Base-by-base conservation (phyloP, 2,797 vertebrate species). In the Ambastaia sidthimunki region DNA sequence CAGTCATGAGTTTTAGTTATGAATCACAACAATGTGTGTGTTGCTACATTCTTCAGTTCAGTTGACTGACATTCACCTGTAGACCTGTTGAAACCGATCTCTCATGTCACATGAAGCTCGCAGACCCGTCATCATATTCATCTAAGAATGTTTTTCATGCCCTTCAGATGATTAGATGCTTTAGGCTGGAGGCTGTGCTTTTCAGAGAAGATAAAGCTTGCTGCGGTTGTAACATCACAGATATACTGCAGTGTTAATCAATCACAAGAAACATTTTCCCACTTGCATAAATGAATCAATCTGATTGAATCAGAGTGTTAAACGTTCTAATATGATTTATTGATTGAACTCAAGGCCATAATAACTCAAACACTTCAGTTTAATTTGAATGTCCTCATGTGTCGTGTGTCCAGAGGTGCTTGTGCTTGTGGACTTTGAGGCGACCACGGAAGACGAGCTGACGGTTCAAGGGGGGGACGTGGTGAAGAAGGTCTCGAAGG, bases 341-440 rank as follows among this genome's bases (percentile, higher is more conserved):
- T 3, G 15, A 7, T 13, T 9, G 7, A 0, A 18, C 15, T 37
- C 7, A 37, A 37, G n/a, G n/a, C n/a, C n/a, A n/a, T n/a, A n/a
- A n/a, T n/a, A n/a, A n/a, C n/a, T n/a, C n/a, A n/a, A 37, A 5
- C 34, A 37, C 47, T 12, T 12, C 15, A 4, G 11, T 48, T 12
- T 15, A 13, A 6, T 31, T n/a, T 28, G 28, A 28, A 28, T 28
- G 28, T 28, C 4, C 18, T 67, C 2, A 44, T 10, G 23, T 28
- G 7, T 15, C 68, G 37, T 80, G 50, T 71, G 44, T 74, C 23
- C 62, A 94, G 96, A 96, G 92, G 93, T 95, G 84, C 90, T 97
- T 87, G 95, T 94, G 79, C 90, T 97, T 83, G 74, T 94, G 1
- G 92, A 93, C 89, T 97, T 96, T 73, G 88, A 92, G 65, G 93